These are phyloP conservation scores for Lordiphosa fenestrarum DNA, from an alignment of 2,888 invertebrate genomes.

Conservation along the genomic window DNA sequence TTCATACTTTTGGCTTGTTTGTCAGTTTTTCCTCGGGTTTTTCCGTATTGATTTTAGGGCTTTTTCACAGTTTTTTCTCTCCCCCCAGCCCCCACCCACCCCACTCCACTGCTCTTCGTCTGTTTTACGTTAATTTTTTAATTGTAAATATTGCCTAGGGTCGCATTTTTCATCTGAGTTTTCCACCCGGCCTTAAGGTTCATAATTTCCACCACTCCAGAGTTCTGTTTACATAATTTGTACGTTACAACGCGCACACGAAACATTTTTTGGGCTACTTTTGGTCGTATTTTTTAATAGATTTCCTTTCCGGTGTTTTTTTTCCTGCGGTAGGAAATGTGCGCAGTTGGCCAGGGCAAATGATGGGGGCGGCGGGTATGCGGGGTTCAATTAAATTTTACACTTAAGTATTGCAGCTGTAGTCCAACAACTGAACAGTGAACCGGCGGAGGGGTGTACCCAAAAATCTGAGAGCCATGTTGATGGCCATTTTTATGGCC, in stretches of 20 bases:
- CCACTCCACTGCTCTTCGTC: constrained; percentile 39
- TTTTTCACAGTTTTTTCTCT: constrained; percentile 65
- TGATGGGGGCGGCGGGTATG: constrained; percentile 6
- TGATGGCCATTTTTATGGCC: constrained; percentile 70
- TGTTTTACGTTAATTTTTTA: constrained; percentile 76
- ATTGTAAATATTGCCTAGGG: constrained; percentile 74
- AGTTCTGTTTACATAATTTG: constrained; percentile 71
- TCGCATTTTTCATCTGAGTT: constrained; percentile 67
- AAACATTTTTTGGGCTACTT: constrained; percentile 63
- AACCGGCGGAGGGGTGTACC: neutral
- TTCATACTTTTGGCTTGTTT: constrained; percentile 62
- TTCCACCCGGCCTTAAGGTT: constrained; percentile 48
- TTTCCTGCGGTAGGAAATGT: constrained; percentile 56
- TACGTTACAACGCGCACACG: constrained; percentile 72
- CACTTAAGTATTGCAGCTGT: constrained; percentile 45
- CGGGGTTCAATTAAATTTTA: constrained; percentile 58
- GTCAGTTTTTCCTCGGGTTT: constrained; percentile 23
- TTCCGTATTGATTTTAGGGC: constrained; percentile 65
- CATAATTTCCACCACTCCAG: constrained; percentile 52
- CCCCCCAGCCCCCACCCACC: neutral
- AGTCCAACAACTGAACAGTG: constrained; percentile 4
- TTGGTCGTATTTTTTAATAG: constrained; percentile 60
- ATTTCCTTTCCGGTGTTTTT: constrained; percentile 46
- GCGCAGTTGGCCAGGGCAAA: constrained; percentile 49
- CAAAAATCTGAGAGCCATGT: constrained; percentile 1